Evolutionary conservation across 2,888 invertebrate genomes (phyloP).

Genomic region (Eudasyphora cyanicolor): DNA sequence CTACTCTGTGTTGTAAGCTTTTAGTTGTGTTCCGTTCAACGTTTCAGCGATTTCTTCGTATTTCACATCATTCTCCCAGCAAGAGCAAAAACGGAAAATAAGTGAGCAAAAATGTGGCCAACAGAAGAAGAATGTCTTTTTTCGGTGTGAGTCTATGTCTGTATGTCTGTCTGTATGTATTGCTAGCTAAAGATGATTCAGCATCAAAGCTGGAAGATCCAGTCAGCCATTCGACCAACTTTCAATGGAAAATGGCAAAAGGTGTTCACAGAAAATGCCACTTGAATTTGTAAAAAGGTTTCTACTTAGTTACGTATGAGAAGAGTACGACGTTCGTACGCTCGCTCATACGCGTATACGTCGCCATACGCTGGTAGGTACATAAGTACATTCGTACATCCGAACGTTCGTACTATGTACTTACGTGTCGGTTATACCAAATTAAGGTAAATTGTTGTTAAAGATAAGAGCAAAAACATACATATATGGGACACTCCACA

Average conservation of each 20-base stretch:
- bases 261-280: conserved; percentile 59
- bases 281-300: conserved; percentile 53
- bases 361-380: background rate
- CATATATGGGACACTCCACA: background rate
- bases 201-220: conserved; percentile 6
- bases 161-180: too few relatives aligned
- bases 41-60: background rate
- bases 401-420: background rate
- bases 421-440: conserved; percentile 51
- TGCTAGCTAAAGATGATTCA: background rate
- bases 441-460: conserved; percentile 48
- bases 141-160: background rate
- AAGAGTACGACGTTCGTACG: background rate
- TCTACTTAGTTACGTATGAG: conserved; percentile 7
- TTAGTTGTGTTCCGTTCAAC: conserved; percentile 21
- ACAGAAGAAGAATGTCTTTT: background rate
- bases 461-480: background rate
- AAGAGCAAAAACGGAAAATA: too few relatives aligned
- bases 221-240: background rate
- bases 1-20: conserved; percentile 20
- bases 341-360: background rate
- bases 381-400: background rate
- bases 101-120: background rate
- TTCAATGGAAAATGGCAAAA: conserved; percentile 50
- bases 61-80: too few relatives aligned